Evolutionary conservation across 2,888 invertebrate genomes (phyloP).

Genomic region (Parochlus steinenii): DNA sequence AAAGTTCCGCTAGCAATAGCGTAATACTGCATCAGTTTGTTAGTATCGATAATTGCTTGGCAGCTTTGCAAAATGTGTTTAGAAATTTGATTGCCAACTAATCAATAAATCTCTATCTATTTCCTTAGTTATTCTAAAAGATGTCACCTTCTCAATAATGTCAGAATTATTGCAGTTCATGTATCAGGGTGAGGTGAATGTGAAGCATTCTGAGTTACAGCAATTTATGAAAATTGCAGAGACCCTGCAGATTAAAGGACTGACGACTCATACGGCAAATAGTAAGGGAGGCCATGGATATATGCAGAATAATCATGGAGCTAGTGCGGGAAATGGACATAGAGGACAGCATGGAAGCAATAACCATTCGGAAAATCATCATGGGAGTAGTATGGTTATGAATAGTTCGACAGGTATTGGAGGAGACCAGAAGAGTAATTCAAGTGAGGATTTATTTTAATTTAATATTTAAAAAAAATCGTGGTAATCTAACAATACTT

Average conservation of each 20-base stretch:
- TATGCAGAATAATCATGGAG: not conserved
- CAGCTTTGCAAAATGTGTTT: no score
- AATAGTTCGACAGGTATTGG: no score
- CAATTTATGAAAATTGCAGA: slow-evolving; percentile 33
- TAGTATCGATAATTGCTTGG: no score
- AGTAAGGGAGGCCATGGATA: not conserved
- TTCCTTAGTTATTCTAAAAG: slow-evolving; percentile 34
- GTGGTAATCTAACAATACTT: not conserved
- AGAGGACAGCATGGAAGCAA: slow-evolving; percentile 3
- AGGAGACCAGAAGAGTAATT: no score
- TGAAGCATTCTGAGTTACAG: slow-evolving; percentile 31
- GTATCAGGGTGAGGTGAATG: slow-evolving; percentile 41
- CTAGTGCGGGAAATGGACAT: not conserved
- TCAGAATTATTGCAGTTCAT: slow-evolving; percentile 39
- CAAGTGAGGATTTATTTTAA: not conserved
- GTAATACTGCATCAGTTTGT: no score
- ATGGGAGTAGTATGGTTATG: slow-evolving; percentile 11
- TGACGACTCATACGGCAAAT: slow-evolving; percentile 21
- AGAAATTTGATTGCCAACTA: no score
- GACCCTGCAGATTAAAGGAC: slow-evolving; percentile 31
- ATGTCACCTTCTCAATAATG: slow-evolving; percentile 37
- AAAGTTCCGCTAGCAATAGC: no score
- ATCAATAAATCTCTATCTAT: slow-evolving; percentile 5
- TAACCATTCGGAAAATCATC: slow-evolving; percentile 10
- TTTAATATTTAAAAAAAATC: not conserved